These are phyloP conservation scores for Rhagoletis pomonella DNA, from an alignment of 1,140 invertebrate species.

Conservation along the genomic window DNA sequence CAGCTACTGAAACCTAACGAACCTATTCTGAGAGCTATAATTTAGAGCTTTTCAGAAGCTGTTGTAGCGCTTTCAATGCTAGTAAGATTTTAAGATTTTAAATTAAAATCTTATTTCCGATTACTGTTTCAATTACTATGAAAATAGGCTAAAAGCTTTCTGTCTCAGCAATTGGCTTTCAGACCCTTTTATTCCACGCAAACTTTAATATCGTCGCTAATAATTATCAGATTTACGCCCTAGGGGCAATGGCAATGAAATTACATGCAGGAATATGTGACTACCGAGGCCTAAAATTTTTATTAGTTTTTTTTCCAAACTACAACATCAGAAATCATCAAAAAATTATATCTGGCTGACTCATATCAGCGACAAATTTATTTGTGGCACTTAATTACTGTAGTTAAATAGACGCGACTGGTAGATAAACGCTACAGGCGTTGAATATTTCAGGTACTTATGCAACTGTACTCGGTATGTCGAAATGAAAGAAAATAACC, in stretches of 20 bases:
- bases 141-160: neutral
- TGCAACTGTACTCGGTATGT: too few species aligned
- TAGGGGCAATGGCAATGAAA: neutral
- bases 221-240: neutral
- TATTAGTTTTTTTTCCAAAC: neutral
- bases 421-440: neutral
- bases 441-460: neutral
- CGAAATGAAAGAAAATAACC: neutral
- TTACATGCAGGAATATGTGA: neutral
- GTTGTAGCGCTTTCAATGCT: too few species aligned
- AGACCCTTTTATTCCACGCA: neutral
- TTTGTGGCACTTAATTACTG: conserved; percentile 39
- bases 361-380: neutral
- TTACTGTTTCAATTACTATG: too few species aligned
- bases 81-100: neutral
- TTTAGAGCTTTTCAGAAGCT: too few species aligned
- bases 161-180: neutral
- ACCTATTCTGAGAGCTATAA: too few species aligned
- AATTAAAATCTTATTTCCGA: too few species aligned
- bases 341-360: neutral
- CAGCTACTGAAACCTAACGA: too few species aligned
- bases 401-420: neutral
- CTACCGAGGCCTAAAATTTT: neutral
- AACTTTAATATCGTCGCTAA: neutral
- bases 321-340: neutral